These are phyloP conservation scores for Pandemis cinnamomeana DNA, from an alignment of 2,888 invertebrate genomes.

Conservation along the genomic window DNA sequence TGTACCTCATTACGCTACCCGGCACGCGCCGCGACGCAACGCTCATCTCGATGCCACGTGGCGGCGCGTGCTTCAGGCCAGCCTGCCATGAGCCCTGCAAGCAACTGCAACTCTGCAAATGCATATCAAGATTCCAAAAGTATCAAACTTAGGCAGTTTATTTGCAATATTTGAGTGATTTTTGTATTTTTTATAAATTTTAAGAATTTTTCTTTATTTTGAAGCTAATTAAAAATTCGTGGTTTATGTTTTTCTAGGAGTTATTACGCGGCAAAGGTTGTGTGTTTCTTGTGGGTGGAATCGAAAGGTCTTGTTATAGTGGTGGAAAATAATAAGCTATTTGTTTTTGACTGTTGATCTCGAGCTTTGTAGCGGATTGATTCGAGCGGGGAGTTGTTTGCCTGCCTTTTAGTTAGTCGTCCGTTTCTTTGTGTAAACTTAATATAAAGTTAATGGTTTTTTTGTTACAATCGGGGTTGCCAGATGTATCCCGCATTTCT, in stretches of 20 bases:
- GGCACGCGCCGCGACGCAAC: constrained; percentile 23
- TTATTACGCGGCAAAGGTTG: constrained; percentile 1
- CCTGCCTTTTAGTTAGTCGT: constrained; percentile 36
- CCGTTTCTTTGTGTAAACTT: constrained; percentile 40
- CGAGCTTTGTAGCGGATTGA: constrained; percentile 37
- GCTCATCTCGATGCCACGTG: constrained; percentile 24
- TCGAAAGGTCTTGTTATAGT: neutral
- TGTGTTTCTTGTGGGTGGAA: neutral
- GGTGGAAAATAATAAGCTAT: constrained; percentile 37
- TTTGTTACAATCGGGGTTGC: neutral
- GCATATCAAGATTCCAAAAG: neutral
- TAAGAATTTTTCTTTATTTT: neutral
- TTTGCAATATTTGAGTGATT: neutral
- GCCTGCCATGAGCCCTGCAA: neutral
- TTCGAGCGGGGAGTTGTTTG: constrained; percentile 28
- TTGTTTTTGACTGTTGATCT: constrained; percentile 40
- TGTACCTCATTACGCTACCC: constrained; percentile 30
- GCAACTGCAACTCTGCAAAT: neutral
- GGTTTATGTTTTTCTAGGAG: neutral
- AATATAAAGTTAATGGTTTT: constrained; percentile 39
- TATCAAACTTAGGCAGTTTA: neutral
- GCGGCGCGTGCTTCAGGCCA: constrained; percentile 25
- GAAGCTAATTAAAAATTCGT: neutral
- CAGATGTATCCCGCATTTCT: neutral
- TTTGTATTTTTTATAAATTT: neutral